Evolutionary conservation across 2,113 vertebrate species (phyloP), one percentile per base, ranked within the genome.

Genomic region (Gasterosteus nipponicus): DNA sequence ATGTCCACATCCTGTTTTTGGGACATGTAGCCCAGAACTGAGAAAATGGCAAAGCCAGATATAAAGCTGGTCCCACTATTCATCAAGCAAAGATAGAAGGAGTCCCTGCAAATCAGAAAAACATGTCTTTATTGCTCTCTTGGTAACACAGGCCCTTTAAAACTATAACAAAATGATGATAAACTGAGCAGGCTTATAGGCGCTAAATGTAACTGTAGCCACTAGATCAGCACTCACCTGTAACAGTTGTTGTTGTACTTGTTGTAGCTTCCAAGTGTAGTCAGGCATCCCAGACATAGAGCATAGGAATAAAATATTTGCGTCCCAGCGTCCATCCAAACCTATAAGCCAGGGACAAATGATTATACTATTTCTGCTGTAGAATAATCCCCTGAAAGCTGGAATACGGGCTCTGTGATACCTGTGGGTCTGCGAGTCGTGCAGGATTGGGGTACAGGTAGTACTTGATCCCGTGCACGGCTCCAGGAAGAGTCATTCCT

Each of bases 41-140:
- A 97, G 88, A 98, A 97, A 83, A 97, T 96, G 68, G 96, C 96
- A 87, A 98, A 96, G 15, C 97, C 97, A 2, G 95, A 95, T 54
- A 94, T 1, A 1, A 97, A 96, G 81, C 97, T 98, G 81, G 96
- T 96, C 57, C 91, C 93, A 19, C 96, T 97, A 90, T 97, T 97
- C 89, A 97, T 72, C 85, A 96, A 92, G 91, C 96, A 94, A 16
- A 94, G 88, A 54, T 70, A 92, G 63, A 93, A 90, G 74, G 91
- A 93, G 78, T 93, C 93, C 63, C 93, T 93, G 89, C 71, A 89
- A 87, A 79, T 59, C 18, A 86, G 3, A 78, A 82, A 76, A 3
- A 35, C 8, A 19, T 9, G 35, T 65, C n/a, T 33, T 33, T 35
- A 77, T 63, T 57, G 63, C 5, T 70, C 5, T 49, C 18, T 46